Evolutionary conservation across 2,113 vertebrate genomes (phyloP).

Genomic region (human): GRCh38 chr2:13843501-13844000

Average conservation of each 20-base stretch:
- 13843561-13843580: too few species aligned
- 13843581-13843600: too few species aligned
- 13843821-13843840: background rate
- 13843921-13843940: background rate
- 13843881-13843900: background rate
- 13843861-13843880: background rate
- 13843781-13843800: background rate
- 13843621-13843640: too few species aligned
- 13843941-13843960: background rate
- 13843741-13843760: background rate
- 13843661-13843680: too few species aligned
- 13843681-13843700: too few species aligned
- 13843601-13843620: too few species aligned
- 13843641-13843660: too few species aligned
- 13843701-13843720: too few species aligned
- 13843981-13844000: background rate
- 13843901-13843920: background rate
- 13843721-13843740: background rate
- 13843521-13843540: too few species aligned
- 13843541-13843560: too few species aligned
- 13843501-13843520: too few species aligned
- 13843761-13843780: background rate
- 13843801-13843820: background rate
- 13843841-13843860: background rate
- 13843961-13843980: background rate